A percentile compares a stretch with the other conserved stretches of the same genome.
These are phyloP conservation scores for Ptychodera flava DNA, from an alignment of 35 echinoderm and acorn worm genomes.

Conservation along the genomic window DNA sequence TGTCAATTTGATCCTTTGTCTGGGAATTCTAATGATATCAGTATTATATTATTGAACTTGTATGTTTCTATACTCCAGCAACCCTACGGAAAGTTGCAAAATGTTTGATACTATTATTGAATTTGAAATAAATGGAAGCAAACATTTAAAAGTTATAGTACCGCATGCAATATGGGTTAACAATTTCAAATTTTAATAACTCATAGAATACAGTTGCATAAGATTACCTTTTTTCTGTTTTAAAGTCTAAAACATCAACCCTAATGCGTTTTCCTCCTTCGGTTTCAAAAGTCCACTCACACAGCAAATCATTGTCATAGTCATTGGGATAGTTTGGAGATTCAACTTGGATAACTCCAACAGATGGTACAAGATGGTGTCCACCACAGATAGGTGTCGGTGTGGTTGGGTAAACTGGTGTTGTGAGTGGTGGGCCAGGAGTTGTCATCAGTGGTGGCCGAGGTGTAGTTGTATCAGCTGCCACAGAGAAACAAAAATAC, in stretches of 20 bases:
- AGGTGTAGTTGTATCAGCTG: background rate
- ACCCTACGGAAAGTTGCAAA: no score
- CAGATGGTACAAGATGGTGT: background rate
- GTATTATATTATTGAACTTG: no score
- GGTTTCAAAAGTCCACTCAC: constrained; percentile 59
- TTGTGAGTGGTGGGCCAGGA: background rate
- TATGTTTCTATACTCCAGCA: no score
- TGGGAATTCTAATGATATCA: no score
- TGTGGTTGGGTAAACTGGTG: background rate
- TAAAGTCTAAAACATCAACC: constrained; percentile 47
- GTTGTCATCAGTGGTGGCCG: background rate
- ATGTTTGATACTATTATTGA: no score
- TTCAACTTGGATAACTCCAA: background rate
- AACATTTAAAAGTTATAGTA: no score
- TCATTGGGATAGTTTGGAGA: constrained; percentile 64
- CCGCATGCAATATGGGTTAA: no score
- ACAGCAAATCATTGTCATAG: constrained; percentile 78
- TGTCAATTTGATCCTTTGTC: no score
- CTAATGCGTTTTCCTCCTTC: constrained; percentile 55
- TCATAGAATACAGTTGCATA: no score
- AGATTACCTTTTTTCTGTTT: constrained; percentile 24
- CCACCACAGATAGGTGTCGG: background rate
- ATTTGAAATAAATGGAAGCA: no score
- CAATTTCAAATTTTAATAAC: no score
- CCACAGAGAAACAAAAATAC: no score